These are phyloP conservation scores for Serripes groenlandicus DNA, from an alignment of 2,888 invertebrate genomes.

Conservation along the genomic window DNA sequence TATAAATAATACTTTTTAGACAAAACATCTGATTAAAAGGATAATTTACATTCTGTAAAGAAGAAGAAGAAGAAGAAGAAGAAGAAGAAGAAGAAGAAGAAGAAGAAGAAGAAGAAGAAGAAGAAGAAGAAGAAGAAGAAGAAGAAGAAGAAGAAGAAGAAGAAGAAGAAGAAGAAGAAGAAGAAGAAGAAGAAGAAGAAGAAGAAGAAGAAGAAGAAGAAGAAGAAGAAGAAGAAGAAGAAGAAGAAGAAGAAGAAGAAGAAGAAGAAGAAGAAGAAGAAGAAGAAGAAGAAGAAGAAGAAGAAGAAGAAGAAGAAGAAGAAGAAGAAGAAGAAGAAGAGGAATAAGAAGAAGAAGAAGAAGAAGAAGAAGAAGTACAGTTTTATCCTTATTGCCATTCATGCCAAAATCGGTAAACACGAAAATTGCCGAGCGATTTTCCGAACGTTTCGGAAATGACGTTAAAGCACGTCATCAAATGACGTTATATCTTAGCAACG, in stretches of 20 bases:
- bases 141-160: background rate
- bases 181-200: constrained; percentile 1
- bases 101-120: background rate
- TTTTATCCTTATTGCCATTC: too few relatives aligned
- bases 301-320: background rate
- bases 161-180: background rate
- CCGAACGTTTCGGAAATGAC: too few relatives aligned
- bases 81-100: background rate
- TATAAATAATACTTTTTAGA: too few relatives aligned
- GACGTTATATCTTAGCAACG: too few relatives aligned
- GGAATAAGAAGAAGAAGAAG: too few relatives aligned
- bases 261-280: background rate
- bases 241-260: background rate
- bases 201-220: background rate
- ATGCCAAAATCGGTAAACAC: too few relatives aligned
- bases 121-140: background rate
- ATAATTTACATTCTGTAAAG: background rate
- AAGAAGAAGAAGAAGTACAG: too few relatives aligned
- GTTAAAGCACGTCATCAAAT: too few relatives aligned
- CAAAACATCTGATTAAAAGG: too few relatives aligned
- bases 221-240: background rate
- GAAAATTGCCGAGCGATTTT: too few relatives aligned
- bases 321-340: background rate
- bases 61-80: background rate
- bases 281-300: background rate